Evolutionary conservation across 2,113 vertebrate genomes (phyloP).

Genomic region (Amphiprion ocellaris): DNA sequence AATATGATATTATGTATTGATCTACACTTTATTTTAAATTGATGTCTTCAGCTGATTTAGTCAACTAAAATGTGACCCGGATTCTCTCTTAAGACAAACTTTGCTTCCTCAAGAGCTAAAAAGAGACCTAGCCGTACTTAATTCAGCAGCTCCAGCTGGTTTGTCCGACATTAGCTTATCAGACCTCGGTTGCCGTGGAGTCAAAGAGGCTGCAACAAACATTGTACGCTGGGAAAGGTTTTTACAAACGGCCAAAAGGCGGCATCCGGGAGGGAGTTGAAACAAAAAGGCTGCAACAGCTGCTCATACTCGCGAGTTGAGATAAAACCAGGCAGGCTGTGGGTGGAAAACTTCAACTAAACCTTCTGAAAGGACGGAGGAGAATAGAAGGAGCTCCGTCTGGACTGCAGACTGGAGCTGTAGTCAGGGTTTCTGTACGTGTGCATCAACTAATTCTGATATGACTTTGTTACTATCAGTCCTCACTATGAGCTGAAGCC

Average conservation of each 20-base stretch:
- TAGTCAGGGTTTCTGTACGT: too few species aligned
- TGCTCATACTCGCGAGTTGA: background rate
- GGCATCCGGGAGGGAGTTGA: slow-evolving; percentile 30
- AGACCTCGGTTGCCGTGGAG: background rate
- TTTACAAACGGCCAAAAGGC: slow-evolving; percentile 1
- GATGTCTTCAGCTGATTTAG: too few species aligned
- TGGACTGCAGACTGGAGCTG: background rate
- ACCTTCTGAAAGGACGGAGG: background rate
- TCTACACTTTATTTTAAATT: too few species aligned
- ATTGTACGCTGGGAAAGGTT: background rate
- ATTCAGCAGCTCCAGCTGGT: slow-evolving; percentile 7
- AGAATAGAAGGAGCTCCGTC: background rate
- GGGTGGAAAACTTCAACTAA: slow-evolving; percentile 28
- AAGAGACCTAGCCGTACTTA: slow-evolving; percentile 6
- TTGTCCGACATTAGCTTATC: background rate
- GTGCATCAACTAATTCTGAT: background rate
- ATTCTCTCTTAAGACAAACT: background rate
- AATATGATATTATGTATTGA: too few species aligned
- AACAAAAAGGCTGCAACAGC: background rate
- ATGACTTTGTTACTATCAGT: background rate
- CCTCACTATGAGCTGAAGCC: too few species aligned
- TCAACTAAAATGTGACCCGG: background rate
- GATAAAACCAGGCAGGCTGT: slow-evolving; percentile 25
- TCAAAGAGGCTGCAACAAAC: slow-evolving; percentile 1
- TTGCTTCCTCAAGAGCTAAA: background rate